Evolutionary conservation across 2,113 vertebrate genomes (phyloP).

Genomic region (Mellivora capensis): DNA sequence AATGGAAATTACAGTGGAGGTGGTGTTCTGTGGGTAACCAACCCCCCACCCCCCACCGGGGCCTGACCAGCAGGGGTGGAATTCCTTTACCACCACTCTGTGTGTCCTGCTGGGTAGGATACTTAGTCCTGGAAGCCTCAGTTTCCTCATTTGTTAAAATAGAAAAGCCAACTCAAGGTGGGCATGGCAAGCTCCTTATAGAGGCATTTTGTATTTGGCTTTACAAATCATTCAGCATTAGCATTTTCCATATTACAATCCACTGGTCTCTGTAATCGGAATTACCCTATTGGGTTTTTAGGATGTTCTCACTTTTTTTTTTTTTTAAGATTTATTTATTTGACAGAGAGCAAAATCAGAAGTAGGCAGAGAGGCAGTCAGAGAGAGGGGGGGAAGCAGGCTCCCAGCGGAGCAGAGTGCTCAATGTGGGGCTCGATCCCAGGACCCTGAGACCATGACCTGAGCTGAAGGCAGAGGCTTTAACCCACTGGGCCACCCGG

Average conservation of each 20-base stretch:
- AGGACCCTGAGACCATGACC: too few relatives aligned
- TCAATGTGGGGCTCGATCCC: too few relatives aligned
- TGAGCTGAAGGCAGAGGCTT: too few relatives aligned
- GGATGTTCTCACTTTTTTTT: neutral
- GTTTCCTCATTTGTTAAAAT: neutral
- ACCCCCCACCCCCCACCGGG: neutral
- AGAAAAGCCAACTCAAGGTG: neutral
- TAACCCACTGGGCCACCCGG: too few relatives aligned
- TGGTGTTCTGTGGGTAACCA: neutral
- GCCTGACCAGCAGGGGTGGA: neutral
- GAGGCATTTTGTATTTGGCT: neutral
- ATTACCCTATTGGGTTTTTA: neutral
- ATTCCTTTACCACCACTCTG: neutral
- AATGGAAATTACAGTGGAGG: neutral
- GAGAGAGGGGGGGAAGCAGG: fast-evolving
- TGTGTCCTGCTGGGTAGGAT: neutral
- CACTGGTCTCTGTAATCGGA: neutral
- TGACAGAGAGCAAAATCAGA: too few relatives aligned
- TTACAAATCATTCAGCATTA: neutral
- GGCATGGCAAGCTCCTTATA: neutral
- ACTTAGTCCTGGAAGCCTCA: neutral
- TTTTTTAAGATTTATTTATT: too few relatives aligned
- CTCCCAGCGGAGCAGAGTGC: too few relatives aligned
- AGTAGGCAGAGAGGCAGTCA: too few relatives aligned
- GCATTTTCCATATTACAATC: neutral